phyloP scores from a whole-genome alignment of 35 echinoderm and acorn worm species.

The Ptychodera flava region DNA sequence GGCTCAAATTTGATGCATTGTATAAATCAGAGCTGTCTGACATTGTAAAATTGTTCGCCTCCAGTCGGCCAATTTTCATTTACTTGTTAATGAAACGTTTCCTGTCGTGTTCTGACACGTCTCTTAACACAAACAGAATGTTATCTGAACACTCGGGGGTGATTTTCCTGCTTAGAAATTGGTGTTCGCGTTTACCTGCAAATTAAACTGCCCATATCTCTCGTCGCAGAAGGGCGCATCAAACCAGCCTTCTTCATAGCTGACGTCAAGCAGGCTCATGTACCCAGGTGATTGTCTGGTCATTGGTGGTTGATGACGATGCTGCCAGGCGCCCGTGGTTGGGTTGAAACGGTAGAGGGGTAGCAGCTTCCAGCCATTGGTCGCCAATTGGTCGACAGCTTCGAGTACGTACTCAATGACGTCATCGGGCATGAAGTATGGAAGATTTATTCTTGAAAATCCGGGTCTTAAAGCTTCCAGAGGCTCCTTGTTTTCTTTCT shows the following conservation, averaged over 20 bases:
- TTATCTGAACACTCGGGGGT: too few species aligned
- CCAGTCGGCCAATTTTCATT: too few species aligned
- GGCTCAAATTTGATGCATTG: too few species aligned
- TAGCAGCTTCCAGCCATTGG: constrained; percentile 75
- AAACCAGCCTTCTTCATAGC: constrained; percentile 50
- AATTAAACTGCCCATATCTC: not conserved
- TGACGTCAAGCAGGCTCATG: constrained; percentile 69
- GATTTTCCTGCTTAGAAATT: too few species aligned
- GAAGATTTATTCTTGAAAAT: constrained; percentile 84
- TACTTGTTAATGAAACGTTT: too few species aligned
- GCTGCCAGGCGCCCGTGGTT: constrained; percentile 74
- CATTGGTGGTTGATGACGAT: constrained; percentile 17
- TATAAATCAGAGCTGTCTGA: too few species aligned
- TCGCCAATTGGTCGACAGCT: constrained; percentile 69
- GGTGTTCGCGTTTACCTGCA: too few species aligned
- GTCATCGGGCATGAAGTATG: constrained; percentile 77
- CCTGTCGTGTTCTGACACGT: too few species aligned
- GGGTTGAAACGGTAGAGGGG: constrained; percentile 75
- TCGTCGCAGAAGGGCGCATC: not conserved
- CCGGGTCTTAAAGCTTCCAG: constrained; percentile 79
- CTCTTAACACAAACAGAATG: too few species aligned
- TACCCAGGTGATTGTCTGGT: constrained; percentile 53
- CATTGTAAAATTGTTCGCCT: too few species aligned
- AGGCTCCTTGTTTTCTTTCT: constrained; percentile 70
- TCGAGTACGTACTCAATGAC: constrained; percentile 76